These are phyloP conservation scores for Lucifuga dentata DNA, from an alignment of 2,113 vertebrate species.

Conservation along the genomic window DNA sequence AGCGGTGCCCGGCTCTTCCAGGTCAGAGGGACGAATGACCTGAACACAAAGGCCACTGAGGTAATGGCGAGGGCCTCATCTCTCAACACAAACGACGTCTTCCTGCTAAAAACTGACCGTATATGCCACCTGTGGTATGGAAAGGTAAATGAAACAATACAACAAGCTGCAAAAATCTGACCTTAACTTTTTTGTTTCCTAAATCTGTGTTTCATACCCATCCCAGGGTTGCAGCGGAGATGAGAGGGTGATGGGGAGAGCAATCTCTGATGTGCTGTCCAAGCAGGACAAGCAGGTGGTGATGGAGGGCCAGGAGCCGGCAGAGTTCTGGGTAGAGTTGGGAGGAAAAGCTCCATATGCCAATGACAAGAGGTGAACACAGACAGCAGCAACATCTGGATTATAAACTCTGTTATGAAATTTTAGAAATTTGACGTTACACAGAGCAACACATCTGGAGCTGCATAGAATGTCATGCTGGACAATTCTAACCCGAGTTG, in stretches of 20 bases:
- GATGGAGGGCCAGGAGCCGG: slow-evolving; percentile 91
- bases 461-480: too few relatives aligned
- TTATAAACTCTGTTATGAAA: too few relatives aligned
- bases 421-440: too few relatives aligned
- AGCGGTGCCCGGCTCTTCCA: slow-evolving; percentile 85
- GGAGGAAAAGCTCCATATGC: slow-evolving; percentile 91
- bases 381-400: background rate
- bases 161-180: background rate
- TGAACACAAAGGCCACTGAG: slow-evolving; percentile 90
- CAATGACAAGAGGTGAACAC: slow-evolving; percentile 87
- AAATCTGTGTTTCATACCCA: background rate
- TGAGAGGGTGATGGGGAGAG: slow-evolving; percentile 90
- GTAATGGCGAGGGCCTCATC: slow-evolving; percentile 86
- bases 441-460: too few relatives aligned
- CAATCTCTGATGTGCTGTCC: slow-evolving; percentile 85
- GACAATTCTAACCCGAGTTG: too few relatives aligned
- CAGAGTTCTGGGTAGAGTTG: slow-evolving; percentile 90
- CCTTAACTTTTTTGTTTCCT: background rate
- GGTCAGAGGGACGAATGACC: slow-evolving; percentile 85
- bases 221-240: slow-evolving; percentile 91
- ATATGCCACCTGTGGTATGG: slow-evolving; percentile 90
- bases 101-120: slow-evolving; percentile 83
- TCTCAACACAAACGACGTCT: slow-evolving; percentile 90
- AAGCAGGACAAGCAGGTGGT: slow-evolving; percentile 87
- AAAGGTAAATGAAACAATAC: slow-evolving; percentile 80